Evolutionary conservation across 2,888 invertebrate genomes (phyloP), one percentile per base, ranked within the genome.

Genomic region (Synanthedon andrenaeformis): DNA sequence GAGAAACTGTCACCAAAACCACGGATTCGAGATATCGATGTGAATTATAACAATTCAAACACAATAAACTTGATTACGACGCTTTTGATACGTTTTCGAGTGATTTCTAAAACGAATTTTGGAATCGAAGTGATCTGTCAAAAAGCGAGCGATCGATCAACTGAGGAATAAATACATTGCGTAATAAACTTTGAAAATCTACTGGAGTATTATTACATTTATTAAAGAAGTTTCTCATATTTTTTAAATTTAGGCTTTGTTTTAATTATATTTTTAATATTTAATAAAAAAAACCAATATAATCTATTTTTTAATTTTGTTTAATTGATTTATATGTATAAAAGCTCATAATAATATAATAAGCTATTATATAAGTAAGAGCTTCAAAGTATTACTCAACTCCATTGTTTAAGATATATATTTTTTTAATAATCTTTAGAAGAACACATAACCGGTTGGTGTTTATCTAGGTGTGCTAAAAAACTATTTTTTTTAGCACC

Each of bases 61-160:
- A 83, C 83, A 83, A 84, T 81, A 58, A 64, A 28, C 67, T 71
- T 83, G 80, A 83, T 84, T 84, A 70, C 64, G 61, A 54, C 42
- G 63, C 68, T 64, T 79, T 77, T 74, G 66, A 69, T 68, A 54
- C 60, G 56, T 70, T 73, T 72, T 69, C 65, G 59, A 60, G 61
- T 63, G 62, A 17, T 49, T 71, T 70, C 71, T 64, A 62, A 66
- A 69, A 72, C 67, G 68, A 64, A 73, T 71, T 76, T 67, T 58
- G 72, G 69, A 77, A 72, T 74, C 65, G 64, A 63, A 64, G 67
- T 61, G 69, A 76, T 65, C 59, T 76, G 78, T 80, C 82, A 78
- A 65, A 80, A 68, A 66, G 64, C 64, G 62, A 57, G 51, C 78
- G 81, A 84, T 82, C 59, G 80, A 84, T 84, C 56, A 55, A 45